Evolutionary conservation across 2,797 vertebrate species (phyloP).

Genomic region (Ceryle rudis): DNA sequence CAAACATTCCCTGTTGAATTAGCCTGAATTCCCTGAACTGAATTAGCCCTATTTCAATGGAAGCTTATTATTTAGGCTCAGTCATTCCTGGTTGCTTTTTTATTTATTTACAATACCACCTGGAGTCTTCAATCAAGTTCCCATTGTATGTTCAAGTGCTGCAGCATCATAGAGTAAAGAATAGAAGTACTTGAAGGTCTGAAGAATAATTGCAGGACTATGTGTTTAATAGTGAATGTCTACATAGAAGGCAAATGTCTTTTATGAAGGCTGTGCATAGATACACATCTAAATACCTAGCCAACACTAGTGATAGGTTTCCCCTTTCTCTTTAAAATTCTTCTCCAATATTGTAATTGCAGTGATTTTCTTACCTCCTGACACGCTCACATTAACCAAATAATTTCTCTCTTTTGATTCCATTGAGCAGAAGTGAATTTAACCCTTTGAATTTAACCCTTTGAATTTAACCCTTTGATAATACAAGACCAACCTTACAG

Average conservation of each 20-base stretch:
- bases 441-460: not conserved
- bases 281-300: not conserved
- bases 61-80: not conserved
- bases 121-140: not conserved
- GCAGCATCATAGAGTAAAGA: not conserved
- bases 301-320: not conserved
- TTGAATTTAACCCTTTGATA: too few species aligned
- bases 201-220: not conserved
- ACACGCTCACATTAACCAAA: not conserved
- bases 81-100: not conserved
- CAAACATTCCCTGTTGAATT: not conserved
- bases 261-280: not conserved
- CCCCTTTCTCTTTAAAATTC: not conserved
- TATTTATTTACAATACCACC: not conserved
- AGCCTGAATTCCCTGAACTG: not conserved
- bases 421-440: not conserved
- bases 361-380: not conserved
- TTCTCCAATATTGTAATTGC: not conserved
- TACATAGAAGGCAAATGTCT: not conserved
- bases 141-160: not conserved
- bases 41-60: not conserved
- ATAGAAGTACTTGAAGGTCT: not conserved
- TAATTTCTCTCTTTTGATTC: not conserved
- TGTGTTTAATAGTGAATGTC: not conserved
- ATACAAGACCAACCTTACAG: not conserved